Conservation (phyloP, 2,797 vertebrate species). For the Telmatherina bonti region DNA sequence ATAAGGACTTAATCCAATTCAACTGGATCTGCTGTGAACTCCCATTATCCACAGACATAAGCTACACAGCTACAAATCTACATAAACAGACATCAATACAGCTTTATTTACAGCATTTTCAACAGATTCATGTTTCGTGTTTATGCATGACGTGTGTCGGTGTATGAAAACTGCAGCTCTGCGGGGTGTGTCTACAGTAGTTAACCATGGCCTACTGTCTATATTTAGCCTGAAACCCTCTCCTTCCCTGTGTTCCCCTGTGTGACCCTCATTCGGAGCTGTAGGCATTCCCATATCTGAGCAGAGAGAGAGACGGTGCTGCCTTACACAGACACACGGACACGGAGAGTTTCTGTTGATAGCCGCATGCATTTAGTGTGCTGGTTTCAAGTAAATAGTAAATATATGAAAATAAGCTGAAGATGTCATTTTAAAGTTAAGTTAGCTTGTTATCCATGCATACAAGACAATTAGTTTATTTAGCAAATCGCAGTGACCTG, state of each 20-base stretch:
- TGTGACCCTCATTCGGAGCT: slow-evolving; percentile 76
- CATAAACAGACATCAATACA: background rate
- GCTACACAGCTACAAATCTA: slow-evolving; percentile 20
- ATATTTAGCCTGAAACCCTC: slow-evolving; percentile 80
- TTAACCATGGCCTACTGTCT: slow-evolving; percentile 80
- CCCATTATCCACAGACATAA: slow-evolving; percentile 31
- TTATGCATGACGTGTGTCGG: slow-evolving; percentile 33
- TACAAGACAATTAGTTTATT: slow-evolving; percentile 29
- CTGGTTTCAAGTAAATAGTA: slow-evolving; percentile 11
- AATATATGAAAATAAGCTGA: slow-evolving; percentile 12
- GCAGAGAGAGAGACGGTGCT: slow-evolving; percentile 55
- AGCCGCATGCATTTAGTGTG: slow-evolving; percentile 24
- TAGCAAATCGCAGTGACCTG: slow-evolving; percentile 21
- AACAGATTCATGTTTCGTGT: slow-evolving; percentile 22
- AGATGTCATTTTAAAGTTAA: slow-evolving; percentile 16
- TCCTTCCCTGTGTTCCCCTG: slow-evolving; percentile 65
- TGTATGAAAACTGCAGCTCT: slow-evolving; percentile 55
- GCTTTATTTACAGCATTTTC: slow-evolving; percentile 29
- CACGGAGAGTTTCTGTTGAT: slow-evolving; percentile 24
- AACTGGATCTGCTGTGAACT: slow-evolving; percentile 19
- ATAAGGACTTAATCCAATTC: slow-evolving; percentile 43
- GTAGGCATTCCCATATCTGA: slow-evolving; percentile 85
- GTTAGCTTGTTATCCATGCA: slow-evolving; percentile 8
- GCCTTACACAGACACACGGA: slow-evolving; percentile 48
- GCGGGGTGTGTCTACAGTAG: slow-evolving; percentile 75